Percentiles rank a stretch among this genome's conserved stretches.
phyloP scores from a whole-genome alignment of 2,888 invertebrate genomes.

The Nymphalis c-album region DNA sequence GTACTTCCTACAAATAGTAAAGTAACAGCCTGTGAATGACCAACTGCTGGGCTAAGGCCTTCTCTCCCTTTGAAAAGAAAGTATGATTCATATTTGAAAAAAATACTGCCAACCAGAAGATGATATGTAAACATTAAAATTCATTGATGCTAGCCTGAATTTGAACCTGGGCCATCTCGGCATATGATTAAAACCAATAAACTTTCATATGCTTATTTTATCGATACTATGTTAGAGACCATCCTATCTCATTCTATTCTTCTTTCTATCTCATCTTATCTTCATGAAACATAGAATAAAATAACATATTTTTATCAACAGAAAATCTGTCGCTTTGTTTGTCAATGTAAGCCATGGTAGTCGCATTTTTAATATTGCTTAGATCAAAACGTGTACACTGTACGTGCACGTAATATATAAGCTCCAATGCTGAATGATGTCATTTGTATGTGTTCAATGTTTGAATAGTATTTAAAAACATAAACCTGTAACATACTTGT shows the following conservation, averaged over 20 bases:
- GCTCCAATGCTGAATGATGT: slow-evolving; percentile 38
- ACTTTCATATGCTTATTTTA: too few species aligned
- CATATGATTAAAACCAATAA: too few species aligned
- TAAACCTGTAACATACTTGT: background rate
- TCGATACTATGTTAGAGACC: background rate
- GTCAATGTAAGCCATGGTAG: background rate
- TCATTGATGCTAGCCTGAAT: too few species aligned
- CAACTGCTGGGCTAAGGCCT: too few species aligned
- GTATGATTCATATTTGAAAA: too few species aligned
- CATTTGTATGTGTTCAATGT: slow-evolving; percentile 67
- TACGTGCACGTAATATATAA: background rate
- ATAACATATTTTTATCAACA: background rate
- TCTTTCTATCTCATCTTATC: background rate
- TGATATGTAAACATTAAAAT: too few species aligned
- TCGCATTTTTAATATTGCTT: background rate
- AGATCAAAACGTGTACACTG: too few species aligned
- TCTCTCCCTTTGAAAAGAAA: too few species aligned
- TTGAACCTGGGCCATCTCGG: too few species aligned
- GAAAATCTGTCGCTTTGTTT: background rate
- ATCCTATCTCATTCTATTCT: background rate
- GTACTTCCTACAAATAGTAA: too few species aligned
- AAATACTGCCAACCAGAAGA: too few species aligned
- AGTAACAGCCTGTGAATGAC: too few species aligned
- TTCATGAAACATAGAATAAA: background rate
- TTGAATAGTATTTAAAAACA: slow-evolving; percentile 24